Evolutionary conservation across 2,113 vertebrate genomes (phyloP), one percentile per base, ranked within the genome.

Genomic region (Urocitellus parryii): DNA sequence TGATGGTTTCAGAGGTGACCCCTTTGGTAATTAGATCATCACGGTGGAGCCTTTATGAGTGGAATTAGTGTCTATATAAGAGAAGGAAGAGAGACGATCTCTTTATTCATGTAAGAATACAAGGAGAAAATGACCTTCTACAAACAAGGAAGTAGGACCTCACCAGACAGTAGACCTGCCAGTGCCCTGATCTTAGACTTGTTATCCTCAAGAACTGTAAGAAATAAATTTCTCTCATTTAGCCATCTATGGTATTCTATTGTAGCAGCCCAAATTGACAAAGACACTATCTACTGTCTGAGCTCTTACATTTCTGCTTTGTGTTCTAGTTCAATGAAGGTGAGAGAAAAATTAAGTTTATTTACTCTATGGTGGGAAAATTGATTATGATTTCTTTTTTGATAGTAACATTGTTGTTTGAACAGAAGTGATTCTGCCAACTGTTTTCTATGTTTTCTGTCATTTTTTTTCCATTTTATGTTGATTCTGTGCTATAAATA

Each of bases 391-490:
- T 72, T 65, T 90, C 58, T 65, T 56, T 76, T 76, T 95, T 94
- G 53, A 88, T n/a, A 61, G 27, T 37, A 72, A n/a, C 27, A n/a
- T 42, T 51, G 48, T 39, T 68, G 53, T 65, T 34, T 67, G 8
- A 79, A 68, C 5, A 73, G 12, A 1, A 29, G 4, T 91, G 27
- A 68, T 94, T 94, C 74, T 83, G 25, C 9, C 65, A 80, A 39
- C 77, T 87, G n/a, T 85, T 77, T 95, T 32, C 48, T 20, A n/a
- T 78, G n/a, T 85, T 77, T 95, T 32, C 48, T 20, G 42, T 78
- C 4, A 20, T 5, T 58, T 72, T 93, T 90, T 88, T 91, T 74
- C 56, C 68, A 11, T 13, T 42, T 48, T n/a, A 1, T 9, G 61
- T 3, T 8, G 17, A 11, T 63, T 45, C 48, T 48, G 8, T 39